These are phyloP conservation scores for Alectura lathami DNA, from an alignment of 2,113 vertebrate genomes.

Conservation along the genomic window DNA sequence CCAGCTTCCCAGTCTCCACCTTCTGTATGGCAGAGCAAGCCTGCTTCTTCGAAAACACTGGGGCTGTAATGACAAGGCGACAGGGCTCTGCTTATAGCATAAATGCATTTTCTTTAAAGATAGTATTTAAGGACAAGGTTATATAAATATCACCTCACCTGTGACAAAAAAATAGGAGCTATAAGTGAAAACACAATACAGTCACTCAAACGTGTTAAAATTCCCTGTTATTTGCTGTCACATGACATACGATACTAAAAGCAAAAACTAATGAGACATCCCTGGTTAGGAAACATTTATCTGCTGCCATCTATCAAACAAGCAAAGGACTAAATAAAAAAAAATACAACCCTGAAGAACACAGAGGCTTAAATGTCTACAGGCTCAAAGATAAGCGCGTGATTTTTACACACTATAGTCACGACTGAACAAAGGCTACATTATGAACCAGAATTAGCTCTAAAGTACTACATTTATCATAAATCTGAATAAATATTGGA, in stretches of 20 bases:
- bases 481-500: constrained; percentile 54
- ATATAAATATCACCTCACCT: neutral
- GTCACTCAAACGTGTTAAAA: neutral
- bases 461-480: constrained; percentile 24
- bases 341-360: constrained; percentile 1
- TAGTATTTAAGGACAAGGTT: neutral
- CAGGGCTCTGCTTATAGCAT: neutral
- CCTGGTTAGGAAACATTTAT: constrained; percentile 41
- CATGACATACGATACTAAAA: constrained; percentile 18
- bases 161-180: neutral
- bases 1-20: constrained; percentile 52
- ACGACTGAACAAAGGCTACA: neutral
- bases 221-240: neutral
- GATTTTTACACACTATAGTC: neutral
- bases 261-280: constrained; percentile 60
- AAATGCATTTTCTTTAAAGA: neutral
- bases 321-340: constrained; percentile 29
- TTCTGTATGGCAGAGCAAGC: constrained; percentile 36
- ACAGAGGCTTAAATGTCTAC: neutral
- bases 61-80: neutral
- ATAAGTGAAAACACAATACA: neutral
- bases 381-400: neutral
- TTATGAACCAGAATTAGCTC: constrained; percentile 23
- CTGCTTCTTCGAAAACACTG: constrained; percentile 13
- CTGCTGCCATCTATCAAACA: constrained; percentile 39